A percentile compares a stretch with the other conserved stretches of the same genome.
phyloP scores from a whole-genome alignment of 2,888 invertebrate genomes.

The Pheosia gnoma region DNA sequence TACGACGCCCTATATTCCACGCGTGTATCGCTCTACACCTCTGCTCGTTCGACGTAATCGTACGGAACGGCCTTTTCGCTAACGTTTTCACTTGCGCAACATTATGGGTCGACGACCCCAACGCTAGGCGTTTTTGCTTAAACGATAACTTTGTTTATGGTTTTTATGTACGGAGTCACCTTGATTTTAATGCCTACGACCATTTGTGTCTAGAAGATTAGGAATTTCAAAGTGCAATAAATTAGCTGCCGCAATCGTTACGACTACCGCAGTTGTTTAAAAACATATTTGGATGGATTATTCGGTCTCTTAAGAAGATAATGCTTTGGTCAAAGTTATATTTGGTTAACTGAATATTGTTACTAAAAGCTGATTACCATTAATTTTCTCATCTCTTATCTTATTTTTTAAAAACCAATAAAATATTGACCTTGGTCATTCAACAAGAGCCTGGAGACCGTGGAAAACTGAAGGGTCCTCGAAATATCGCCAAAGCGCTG shows the following conservation, averaged over 20 bases:
- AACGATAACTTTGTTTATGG: conserved; percentile 28
- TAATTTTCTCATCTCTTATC: background rate
- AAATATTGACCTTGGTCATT: conserved; percentile 11
- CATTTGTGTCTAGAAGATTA: conserved; percentile 9
- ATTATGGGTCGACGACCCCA: conserved; percentile 32
- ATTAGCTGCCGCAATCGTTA: background rate
- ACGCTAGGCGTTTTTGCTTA: conserved; percentile 17
- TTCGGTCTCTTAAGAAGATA: background rate
- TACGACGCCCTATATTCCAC: conserved; percentile 20
- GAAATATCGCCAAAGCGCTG: conserved; percentile 47
- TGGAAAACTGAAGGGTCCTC: conserved; percentile 48
- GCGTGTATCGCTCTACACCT: conserved; percentile 25
- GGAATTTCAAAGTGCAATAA: background rate
- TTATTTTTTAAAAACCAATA: background rate
- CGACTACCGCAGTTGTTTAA: background rate
- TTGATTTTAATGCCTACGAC: conserved; percentile 25
- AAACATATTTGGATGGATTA: background rate
- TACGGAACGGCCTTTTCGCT: conserved; percentile 43
- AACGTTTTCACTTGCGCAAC: conserved; percentile 54
- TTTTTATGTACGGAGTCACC: conserved; percentile 35
- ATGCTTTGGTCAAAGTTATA: background rate
- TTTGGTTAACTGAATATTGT: background rate
- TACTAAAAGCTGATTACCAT: background rate
- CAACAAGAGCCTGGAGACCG: conserved; percentile 15
- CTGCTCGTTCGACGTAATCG: conserved; percentile 30